Evolutionary conservation across 2,888 invertebrate genomes (phyloP).

Genomic region (Tuberolachnus salignus): DNA sequence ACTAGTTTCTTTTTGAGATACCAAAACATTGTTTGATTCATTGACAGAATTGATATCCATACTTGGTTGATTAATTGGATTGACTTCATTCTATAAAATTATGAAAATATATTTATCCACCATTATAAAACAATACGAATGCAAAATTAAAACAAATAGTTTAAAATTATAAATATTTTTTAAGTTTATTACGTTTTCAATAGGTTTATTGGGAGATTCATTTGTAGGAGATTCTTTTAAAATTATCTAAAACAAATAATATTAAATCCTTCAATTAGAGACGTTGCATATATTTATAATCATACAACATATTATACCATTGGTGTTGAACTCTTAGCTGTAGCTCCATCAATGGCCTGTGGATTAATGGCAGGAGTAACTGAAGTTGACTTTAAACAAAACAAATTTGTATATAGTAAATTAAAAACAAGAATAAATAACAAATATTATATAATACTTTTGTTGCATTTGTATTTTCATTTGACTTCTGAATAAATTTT

Average conservation of each 20-base stretch:
- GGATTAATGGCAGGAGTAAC: slow-evolving; percentile 61
- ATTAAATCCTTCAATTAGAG: not conserved
- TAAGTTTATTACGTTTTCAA: slow-evolving; percentile 19
- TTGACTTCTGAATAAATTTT: slow-evolving; percentile 60
- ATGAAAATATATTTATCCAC: not conserved
- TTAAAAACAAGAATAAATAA: not conserved
- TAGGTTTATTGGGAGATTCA: not conserved
- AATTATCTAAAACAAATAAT: slow-evolving; percentile 39
- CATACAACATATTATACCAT: slow-evolving; percentile 18
- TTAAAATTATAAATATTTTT: not conserved
- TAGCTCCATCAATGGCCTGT: slow-evolving; percentile 60
- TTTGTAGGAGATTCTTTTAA: not conserved
- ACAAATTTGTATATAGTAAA: not conserved
- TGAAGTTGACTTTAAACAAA: slow-evolving; percentile 57
- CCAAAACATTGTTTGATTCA: not conserved
- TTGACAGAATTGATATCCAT: slow-evolving; percentile 27
- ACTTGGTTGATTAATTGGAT: slow-evolving; percentile 47
- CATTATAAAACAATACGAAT: not conserved
- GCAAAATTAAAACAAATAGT: not conserved
- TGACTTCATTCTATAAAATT: slow-evolving; percentile 24
- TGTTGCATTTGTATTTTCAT: slow-evolving; percentile 58
- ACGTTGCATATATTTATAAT: not conserved
- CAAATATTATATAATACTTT: slow-evolving; percentile 34
- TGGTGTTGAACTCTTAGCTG: slow-evolving; percentile 46
- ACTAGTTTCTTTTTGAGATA: slow-evolving; percentile 23